Percentiles rank a stretch among this genome's conserved stretches.
phyloP scores from a whole-genome alignment of 1,140 invertebrate genomes.

The Nymphalis io region DNA sequence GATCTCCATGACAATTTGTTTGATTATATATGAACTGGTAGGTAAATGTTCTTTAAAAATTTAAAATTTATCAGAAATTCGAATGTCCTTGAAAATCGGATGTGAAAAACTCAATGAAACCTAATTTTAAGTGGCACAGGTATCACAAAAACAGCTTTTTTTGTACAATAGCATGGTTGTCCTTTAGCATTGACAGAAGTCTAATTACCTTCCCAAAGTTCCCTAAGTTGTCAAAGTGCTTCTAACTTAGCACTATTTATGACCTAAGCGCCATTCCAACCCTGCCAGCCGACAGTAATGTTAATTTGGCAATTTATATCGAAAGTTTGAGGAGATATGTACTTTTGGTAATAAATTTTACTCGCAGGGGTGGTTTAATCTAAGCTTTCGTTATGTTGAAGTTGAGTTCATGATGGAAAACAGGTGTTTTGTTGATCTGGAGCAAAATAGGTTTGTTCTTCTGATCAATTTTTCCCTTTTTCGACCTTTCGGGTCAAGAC shows the following conservation, averaged over 20 bases:
- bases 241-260: conserved; percentile 8
- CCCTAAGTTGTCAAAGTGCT: background rate
- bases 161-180: too few species aligned
- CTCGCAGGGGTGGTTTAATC: conserved; percentile 11
- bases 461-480: too few species aligned
- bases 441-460: conserved; percentile 10
- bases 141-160: too few species aligned
- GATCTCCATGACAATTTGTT: too few species aligned
- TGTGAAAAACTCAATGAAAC: too few species aligned
- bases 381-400: conserved; percentile 15
- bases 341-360: conserved; percentile 28
- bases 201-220: conserved; percentile 5
- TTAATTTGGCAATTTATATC: conserved; percentile 37
- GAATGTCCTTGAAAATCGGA: too few species aligned
- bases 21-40: too few species aligned
- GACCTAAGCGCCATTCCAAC: conserved; percentile 13
- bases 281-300: conserved; percentile 22
- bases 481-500: too few species aligned
- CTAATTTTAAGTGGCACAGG: too few species aligned
- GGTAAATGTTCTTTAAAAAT: too few species aligned
- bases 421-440: conserved; percentile 6
- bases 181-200: background rate
- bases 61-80: too few species aligned
- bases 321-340: conserved; percentile 21
- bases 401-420: conserved; percentile 2